Conservation (phyloP, 2,888 invertebrate genomes). For the Pinctada fucata region DNA sequence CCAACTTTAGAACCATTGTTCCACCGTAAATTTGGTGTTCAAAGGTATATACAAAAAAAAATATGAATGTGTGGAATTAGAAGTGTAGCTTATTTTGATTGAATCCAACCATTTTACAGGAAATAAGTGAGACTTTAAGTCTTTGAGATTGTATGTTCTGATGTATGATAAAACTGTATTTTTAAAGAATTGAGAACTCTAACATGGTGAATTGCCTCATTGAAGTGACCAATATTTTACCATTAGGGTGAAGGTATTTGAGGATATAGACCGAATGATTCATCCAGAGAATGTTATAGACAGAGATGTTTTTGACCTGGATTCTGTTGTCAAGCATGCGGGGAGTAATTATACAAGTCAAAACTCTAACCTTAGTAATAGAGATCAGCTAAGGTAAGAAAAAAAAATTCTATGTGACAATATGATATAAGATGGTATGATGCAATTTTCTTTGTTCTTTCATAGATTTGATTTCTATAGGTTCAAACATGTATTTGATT, state of each 20-base stretch:
- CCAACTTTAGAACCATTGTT: constrained; percentile 81
- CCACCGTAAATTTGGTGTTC: constrained; percentile 79
- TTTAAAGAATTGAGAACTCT: too few species aligned
- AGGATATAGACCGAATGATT: constrained; percentile 84
- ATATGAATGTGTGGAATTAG: too few species aligned
- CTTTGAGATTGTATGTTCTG: too few species aligned
- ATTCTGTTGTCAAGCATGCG: constrained; percentile 77
- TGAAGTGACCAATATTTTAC: too few species aligned
- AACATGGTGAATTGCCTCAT: too few species aligned
- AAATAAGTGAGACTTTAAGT: too few species aligned
- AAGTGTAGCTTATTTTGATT: too few species aligned
- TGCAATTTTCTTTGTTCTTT: too few species aligned
- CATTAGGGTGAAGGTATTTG: constrained; percentile 77
- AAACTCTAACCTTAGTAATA: constrained; percentile 64
- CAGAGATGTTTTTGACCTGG: constrained; percentile 85
- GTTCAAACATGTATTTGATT: too few species aligned
- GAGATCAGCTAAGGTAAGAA: constrained; percentile 68
- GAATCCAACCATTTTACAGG: too few species aligned
- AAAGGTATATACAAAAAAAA: constrained; percentile 74
- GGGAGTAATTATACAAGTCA: constrained; percentile 52
- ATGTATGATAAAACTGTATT: too few species aligned
- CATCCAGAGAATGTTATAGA: constrained; percentile 81
- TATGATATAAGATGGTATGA: neutral
- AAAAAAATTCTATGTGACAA: neutral
- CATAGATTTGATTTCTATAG: too few species aligned